phyloP scores from a whole-genome alignment of 2,888 invertebrate genomes.

The Oscheius sp. region DNA sequence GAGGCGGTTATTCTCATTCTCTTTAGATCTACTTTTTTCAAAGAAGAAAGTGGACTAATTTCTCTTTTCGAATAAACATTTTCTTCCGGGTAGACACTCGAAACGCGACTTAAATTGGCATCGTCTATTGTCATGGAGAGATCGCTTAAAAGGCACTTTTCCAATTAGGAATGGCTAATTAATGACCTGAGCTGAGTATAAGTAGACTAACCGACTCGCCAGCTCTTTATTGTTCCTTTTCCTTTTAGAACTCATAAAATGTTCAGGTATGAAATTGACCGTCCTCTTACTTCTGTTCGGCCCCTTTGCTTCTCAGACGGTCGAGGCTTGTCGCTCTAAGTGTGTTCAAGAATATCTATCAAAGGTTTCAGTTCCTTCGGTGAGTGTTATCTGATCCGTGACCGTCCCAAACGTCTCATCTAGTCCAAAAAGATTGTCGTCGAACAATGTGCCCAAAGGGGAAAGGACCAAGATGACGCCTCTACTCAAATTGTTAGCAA shows the following conservation, averaged over 20 bases:
- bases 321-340: neutral
- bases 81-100: neutral
- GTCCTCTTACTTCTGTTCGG: neutral
- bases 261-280: neutral
- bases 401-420: conserved; percentile 3
- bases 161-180: neutral
- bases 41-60: conserved; percentile 4
- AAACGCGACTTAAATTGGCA: neutral
- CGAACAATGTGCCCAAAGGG: conserved; percentile 1
- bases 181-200: too few relatives aligned
- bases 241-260: too few relatives aligned
- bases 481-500: neutral
- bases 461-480: neutral
- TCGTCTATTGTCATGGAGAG: neutral
- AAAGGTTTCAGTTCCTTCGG: conserved; percentile 19
- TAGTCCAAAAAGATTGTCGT: neutral
- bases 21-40: neutral
- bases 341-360: neutral
- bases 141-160: neutral
- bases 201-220: too few relatives aligned
- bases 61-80: neutral
- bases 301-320: neutral
- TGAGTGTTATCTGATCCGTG: conserved; percentile 18
- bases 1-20: neutral
- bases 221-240: too few relatives aligned